Conservation (phyloP, 2,797 vertebrate genomes). For the Okamejei kenojei region DNA sequence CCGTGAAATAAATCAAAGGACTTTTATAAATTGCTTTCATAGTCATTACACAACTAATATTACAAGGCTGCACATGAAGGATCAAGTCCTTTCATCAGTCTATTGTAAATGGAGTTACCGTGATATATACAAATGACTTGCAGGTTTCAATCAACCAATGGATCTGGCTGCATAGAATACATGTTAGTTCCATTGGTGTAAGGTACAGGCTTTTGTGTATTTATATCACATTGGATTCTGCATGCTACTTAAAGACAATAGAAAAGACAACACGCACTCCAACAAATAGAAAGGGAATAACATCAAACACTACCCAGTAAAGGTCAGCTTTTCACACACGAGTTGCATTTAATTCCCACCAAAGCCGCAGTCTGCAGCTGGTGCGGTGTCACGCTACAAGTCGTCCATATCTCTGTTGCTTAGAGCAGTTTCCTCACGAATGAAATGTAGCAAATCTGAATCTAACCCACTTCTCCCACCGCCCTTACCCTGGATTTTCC, state of each 20-base stretch:
- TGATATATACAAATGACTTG: too few relatives aligned
- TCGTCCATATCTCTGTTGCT: background rate
- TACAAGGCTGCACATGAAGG: background rate
- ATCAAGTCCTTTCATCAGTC: too few relatives aligned
- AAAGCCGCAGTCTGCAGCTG: background rate
- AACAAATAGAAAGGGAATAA: too few relatives aligned
- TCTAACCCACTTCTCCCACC: background rate
- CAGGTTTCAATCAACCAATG: background rate
- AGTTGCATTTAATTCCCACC: background rate
- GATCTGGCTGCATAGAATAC: background rate
- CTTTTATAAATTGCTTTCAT: background rate
- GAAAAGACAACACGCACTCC: too few relatives aligned
- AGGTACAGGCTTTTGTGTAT: background rate
- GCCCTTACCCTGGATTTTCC: constrained; percentile 37
- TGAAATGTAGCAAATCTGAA: background rate
- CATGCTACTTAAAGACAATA: too few relatives aligned
- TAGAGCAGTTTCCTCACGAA: background rate
- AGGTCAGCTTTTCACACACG: background rate
- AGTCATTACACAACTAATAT: background rate
- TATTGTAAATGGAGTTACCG: too few relatives aligned
- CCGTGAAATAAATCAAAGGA: background rate
- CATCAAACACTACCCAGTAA: too few relatives aligned
- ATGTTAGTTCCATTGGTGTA: background rate
- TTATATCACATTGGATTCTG: background rate
- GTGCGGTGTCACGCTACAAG: background rate